These are phyloP conservation scores for Patella ulyssiponensis DNA, from an alignment of 2,888 invertebrate species.

Conservation along the genomic window DNA sequence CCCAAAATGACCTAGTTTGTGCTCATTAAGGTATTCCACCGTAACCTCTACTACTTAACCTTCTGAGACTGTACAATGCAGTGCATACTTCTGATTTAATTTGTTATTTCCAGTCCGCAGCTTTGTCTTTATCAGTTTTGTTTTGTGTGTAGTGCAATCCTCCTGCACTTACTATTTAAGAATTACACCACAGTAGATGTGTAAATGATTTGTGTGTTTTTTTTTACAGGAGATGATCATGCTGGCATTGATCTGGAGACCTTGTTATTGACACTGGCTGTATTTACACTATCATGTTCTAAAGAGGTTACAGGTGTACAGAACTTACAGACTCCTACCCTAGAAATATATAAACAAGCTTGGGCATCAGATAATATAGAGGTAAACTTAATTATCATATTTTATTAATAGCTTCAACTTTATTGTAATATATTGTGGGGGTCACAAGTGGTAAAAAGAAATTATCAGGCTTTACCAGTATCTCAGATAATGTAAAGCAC, in stretches of 20 bases:
- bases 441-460: no score
- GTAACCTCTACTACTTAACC: no score
- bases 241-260: conserved; percentile 81
- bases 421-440: no score
- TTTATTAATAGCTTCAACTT: no score
- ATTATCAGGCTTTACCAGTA: no score
- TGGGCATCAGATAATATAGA: conserved; percentile 59
- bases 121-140: background rate
- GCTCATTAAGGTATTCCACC: no score
- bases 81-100: background rate
- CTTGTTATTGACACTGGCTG: conserved; percentile 89
- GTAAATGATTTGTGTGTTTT: conserved; percentile 14
- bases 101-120: background rate
- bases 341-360: conserved; percentile 91
- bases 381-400: conserved; percentile 41
- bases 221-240: conserved; percentile 55
- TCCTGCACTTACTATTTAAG: no score
- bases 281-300: conserved; percentile 88
- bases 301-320: conserved; percentile 82
- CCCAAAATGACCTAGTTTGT: no score
- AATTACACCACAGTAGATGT: background rate
- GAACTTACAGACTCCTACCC: conserved; percentile 90
- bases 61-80: no score
- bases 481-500: no score
- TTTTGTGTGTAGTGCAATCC: no score